Evolutionary conservation across 2,888 invertebrate genomes (phyloP), one percentile per base, ranked within the genome.

Genomic region (Lobophora halterata): DNA sequence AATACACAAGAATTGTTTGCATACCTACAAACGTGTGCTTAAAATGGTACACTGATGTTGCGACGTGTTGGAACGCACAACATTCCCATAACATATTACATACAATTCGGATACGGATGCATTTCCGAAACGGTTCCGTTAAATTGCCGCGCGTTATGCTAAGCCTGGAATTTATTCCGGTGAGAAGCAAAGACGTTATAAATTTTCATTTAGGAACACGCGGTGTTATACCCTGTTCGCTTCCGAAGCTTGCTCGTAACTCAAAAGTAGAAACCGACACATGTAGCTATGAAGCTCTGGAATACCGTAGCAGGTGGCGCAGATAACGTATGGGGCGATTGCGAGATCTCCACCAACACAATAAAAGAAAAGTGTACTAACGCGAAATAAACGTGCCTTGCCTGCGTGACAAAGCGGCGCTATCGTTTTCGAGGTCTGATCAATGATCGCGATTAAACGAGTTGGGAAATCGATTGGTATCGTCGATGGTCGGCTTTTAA

Each of bases 121-220:
- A 43, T 43, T 43, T 43, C 42, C 31, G 32, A 36, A 33, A 25
- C 13, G 9, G n/a, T 17, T 20, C 37, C n/a, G 25, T 11, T 31
- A 30, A 30, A 36, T 29, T 31, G 32, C 32, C 42, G 12, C 29
- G 36, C 48, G 50, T 37, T 25, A 37, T 12, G 8, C 33, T 33
- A 38, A 49, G 41, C 50, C 28, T 31, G 50, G 49, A 54, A 60
- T 63, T 60, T 61, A 59, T 62, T 57, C 49, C 43, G 54, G 51
- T 56, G 41, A 55, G 55, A 58, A 58, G 58, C 55, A 60, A 62
- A 63, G 55, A 55, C 52, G 64, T 58, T 64, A 75, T 79, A 78
- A 77, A 78, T 78, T 74, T 73, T 61, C 68, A 74, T 78, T 74
- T 70, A 68, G 68, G 63, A 61, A 58, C 65, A 67, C 64, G 65